Evolutionary conservation across 2,113 vertebrate species (phyloP).

Genomic region (Strix aluco): DNA sequence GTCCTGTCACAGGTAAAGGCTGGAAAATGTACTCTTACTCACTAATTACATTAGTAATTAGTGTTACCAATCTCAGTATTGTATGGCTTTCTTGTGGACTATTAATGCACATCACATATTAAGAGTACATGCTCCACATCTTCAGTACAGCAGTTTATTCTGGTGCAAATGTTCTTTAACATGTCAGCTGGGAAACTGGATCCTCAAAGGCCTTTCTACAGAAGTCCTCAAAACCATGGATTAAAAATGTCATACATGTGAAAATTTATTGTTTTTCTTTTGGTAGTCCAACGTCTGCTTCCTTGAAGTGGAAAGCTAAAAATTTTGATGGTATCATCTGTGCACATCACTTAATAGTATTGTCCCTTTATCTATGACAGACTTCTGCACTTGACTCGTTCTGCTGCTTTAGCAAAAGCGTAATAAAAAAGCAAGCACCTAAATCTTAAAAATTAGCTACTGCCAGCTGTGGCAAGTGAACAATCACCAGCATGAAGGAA

Average conservation of each 20-base stretch:
- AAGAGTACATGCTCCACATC: background rate
- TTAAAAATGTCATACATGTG: background rate
- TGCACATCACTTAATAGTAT: background rate
- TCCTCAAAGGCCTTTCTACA: background rate
- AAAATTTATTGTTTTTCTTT: background rate
- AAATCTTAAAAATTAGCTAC: background rate
- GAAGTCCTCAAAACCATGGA: background rate
- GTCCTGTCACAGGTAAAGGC: background rate
- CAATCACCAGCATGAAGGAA: background rate
- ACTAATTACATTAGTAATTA: background rate
- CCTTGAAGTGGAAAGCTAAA: background rate
- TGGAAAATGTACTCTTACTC: background rate
- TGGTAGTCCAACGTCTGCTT: background rate
- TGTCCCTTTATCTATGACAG: background rate
- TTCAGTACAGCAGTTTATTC: background rate
- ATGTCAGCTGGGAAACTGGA: background rate
- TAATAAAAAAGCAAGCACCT: background rate
- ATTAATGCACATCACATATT: background rate
- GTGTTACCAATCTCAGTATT: background rate
- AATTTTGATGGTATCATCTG: background rate
- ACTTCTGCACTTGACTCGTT: background rate
- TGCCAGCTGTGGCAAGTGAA: background rate
- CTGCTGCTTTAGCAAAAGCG: background rate
- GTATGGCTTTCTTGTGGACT: background rate
- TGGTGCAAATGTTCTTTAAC: background rate